Conservation (phyloP, 1,140 invertebrate species). For the Zophobas morio region DNA sequence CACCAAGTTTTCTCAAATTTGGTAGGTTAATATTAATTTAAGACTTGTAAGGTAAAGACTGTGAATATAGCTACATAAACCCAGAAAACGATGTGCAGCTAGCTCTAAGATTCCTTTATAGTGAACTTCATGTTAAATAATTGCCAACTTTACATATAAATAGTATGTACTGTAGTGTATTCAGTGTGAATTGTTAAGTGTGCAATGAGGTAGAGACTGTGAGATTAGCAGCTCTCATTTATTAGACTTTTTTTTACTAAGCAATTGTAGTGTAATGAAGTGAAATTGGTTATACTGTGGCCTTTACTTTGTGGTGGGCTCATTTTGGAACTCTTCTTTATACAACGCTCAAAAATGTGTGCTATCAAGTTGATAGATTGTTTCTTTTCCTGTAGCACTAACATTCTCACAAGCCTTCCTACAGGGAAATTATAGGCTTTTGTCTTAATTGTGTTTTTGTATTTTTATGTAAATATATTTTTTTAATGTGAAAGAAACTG, state of each 20-base stretch:
- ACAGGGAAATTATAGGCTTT: slow-evolving; percentile 37
- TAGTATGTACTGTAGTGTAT: slow-evolving; percentile 58
- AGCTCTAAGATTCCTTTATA: slow-evolving; percentile 31
- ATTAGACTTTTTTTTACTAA: slow-evolving; percentile 35
- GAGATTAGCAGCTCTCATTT: slow-evolving; percentile 42
- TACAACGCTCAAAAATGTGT: background rate
- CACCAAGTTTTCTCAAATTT: slow-evolving; percentile 40
- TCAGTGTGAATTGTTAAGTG: slow-evolving; percentile 62
- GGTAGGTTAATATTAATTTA: slow-evolving; percentile 37
- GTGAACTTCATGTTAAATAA: slow-evolving; percentile 45
- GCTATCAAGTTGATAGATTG: background rate
- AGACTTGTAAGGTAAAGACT: slow-evolving; percentile 52
- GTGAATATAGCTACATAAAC: slow-evolving; percentile 51
- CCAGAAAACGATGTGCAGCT: slow-evolving; percentile 46
- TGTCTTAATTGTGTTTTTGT: background rate
- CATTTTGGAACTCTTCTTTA: slow-evolving; percentile 14
- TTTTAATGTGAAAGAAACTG: slow-evolving; percentile 26
- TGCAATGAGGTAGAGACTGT: slow-evolving; percentile 64
- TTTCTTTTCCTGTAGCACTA: too few relatives aligned
- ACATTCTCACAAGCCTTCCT: background rate
- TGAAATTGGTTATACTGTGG: slow-evolving; percentile 39
- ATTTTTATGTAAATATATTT: slow-evolving; percentile 25
- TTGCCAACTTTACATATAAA: slow-evolving; percentile 59
- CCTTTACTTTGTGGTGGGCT: slow-evolving; percentile 26
- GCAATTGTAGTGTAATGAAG: slow-evolving; percentile 33